Percentiles rank a stretch among this genome's conserved stretches.
phyloP scores from a whole-genome alignment of 2,797 vertebrate species.

The Alca torda region DNA sequence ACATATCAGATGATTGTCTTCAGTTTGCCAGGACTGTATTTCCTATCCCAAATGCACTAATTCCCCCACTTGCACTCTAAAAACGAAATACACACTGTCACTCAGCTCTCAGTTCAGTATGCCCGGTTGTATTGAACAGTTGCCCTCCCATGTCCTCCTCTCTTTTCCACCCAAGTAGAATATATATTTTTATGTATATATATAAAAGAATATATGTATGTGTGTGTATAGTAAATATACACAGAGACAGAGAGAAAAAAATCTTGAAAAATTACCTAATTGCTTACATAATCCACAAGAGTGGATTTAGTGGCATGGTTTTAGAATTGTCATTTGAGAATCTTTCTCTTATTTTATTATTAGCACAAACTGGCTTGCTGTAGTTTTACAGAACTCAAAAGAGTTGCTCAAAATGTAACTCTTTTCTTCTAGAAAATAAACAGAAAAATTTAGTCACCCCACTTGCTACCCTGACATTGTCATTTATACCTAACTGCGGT shows the following conservation, averaged over 20 bases:
- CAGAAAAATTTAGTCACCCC: background rate
- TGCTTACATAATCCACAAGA: background rate
- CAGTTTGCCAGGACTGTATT: background rate
- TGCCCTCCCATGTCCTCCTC: background rate
- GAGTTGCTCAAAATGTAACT: background rate
- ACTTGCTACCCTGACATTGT: background rate
- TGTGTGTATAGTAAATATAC: background rate
- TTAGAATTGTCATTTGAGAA: background rate
- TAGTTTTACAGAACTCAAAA: background rate
- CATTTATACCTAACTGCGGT: background rate
- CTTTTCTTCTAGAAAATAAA: background rate
- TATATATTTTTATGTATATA: background rate
- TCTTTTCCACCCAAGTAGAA: background rate
- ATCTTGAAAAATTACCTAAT: background rate
- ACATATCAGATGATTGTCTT: background rate
- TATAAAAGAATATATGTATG: background rate
- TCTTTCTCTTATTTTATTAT: background rate
- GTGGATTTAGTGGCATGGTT: background rate
- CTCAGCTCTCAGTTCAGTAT: background rate
- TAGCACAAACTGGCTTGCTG: background rate
- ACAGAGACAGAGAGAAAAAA: background rate
- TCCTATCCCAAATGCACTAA: background rate
- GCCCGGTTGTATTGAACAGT: background rate
- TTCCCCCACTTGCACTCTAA: background rate
- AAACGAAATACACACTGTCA: background rate